A percentile compares a stretch with the other conserved stretches of the same genome.
phyloP scores from a whole-genome alignment of 92 coral and sea anemone genomes.

The Palythoa grandis region DNA sequence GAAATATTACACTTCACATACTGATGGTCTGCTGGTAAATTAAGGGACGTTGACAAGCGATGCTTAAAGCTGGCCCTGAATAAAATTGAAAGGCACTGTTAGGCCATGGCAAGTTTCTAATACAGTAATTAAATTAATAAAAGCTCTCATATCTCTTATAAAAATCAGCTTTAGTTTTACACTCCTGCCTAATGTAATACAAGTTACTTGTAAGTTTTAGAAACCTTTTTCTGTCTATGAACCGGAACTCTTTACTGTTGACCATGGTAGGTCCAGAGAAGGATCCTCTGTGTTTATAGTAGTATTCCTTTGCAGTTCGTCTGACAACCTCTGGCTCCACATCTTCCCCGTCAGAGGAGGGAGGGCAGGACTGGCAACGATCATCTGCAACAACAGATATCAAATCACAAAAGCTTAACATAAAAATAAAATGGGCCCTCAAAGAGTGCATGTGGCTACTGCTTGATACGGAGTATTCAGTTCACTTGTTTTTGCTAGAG shows the following conservation, averaged over 20 bases:
- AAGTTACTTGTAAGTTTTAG: background rate
- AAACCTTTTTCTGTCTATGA: slow-evolving; percentile 32
- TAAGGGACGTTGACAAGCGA: slow-evolving; percentile 73
- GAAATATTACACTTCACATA: slow-evolving; percentile 72
- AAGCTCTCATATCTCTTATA: too few relatives aligned
- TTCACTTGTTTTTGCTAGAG: background rate
- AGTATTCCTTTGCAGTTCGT: slow-evolving; percentile 75
- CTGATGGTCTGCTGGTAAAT: slow-evolving; percentile 60
- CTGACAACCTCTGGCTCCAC: slow-evolving; percentile 70
- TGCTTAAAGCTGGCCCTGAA: slow-evolving; percentile 31
- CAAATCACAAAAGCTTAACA: background rate
- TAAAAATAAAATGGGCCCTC: background rate
- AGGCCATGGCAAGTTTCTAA: background rate
- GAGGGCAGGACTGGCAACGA: slow-evolving; percentile 88
- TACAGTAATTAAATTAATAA: too few relatives aligned
- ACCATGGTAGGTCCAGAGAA: slow-evolving; percentile 85
- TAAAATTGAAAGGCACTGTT: background rate
- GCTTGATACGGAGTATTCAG: too few relatives aligned
- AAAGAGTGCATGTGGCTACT: too few relatives aligned
- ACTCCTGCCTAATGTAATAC: too few relatives aligned
- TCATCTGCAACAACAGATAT: slow-evolving; percentile 55
- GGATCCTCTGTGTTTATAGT: slow-evolving; percentile 80
- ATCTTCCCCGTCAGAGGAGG: slow-evolving; percentile 74
- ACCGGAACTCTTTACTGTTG: slow-evolving; percentile 47
- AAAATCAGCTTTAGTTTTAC: too few relatives aligned